Base-by-base conservation (phyloP, 2,797 vertebrate genomes). In the Odontamblyopus rebecca region DNA sequence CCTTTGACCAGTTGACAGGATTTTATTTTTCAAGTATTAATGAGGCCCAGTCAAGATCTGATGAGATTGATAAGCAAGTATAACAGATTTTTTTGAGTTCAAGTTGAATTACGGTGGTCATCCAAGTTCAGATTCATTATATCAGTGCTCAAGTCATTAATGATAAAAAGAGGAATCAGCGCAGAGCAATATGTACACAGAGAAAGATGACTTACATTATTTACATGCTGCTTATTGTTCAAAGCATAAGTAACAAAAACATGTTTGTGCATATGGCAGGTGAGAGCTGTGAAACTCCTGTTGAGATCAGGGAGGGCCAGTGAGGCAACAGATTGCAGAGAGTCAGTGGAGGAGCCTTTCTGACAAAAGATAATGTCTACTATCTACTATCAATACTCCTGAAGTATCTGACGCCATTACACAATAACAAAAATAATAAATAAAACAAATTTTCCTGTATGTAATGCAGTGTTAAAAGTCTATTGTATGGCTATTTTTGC, bases 251-350 rank as follows among this genome's bases (percentile, higher is more conserved):
- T 64, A 29, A 64, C 60, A 35, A 61, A 73, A 80, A 76, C 65
- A 56, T 73, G 69, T 54, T 53, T 26, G 61, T 75, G 78, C 85
- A 82, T 85, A 86, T 88, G 85, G 77, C 66, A 59, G 77, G 70
- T 38, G 61, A 65, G 86, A 72, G 51, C 13, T 48, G 32, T 68
- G 44, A 41, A 68, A 56, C 67, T 82, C 83, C 74, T 69, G 74
- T 75, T 54, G 86, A 76, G 79, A 88, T 87, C 79, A 82, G 78
- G n/a, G 74, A 79, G 69, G 82, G 75, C 6, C 65, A 30, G 75
- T 76, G 76, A 83, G 76, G 64, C 63, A 72, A 87, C 85, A 89
- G 87, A 83, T 80, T 89, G 86, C 73, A 75, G 74, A 81, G 68
- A 68, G 75, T 79, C 71, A 78, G 54, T 48, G 44, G 35, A 6